Percentiles rank a stretch among this genome's conserved stretches.
Evolutionary conservation across 2,888 invertebrate species (phyloP).

Genomic region (Cecidostiba fungosa): DNA sequence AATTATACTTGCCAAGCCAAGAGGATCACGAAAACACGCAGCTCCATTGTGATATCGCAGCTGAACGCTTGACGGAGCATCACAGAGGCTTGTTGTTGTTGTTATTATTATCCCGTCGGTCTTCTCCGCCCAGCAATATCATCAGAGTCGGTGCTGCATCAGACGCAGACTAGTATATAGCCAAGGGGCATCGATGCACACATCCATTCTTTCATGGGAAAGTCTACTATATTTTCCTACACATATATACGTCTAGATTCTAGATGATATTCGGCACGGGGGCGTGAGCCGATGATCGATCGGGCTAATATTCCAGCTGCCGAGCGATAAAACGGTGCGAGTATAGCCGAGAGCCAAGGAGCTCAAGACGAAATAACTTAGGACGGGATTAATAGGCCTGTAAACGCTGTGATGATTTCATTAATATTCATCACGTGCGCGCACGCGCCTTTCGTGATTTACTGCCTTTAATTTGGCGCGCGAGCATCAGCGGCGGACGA

Average conservation of each 20-base stretch:
- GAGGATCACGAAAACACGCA: not conserved
- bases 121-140: not conserved
- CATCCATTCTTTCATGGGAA: conserved; percentile 7
- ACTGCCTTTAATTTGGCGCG: conserved; percentile 60
- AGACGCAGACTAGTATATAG: not conserved
- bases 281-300: conserved; percentile 75
- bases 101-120: not conserved
- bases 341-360: conserved; percentile 28
- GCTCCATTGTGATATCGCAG: not conserved
- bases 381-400: conserved; percentile 77
- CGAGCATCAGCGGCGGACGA: not conserved
- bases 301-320: conserved; percentile 76
- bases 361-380: conserved; percentile 76
- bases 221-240: not conserved
- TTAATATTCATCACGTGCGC: conserved; percentile 77
- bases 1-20: not conserved
- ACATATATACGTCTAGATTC: not conserved
- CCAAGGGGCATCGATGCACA: conserved; percentile 17
- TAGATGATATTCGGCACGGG: not conserved
- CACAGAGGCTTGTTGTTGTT: not conserved
- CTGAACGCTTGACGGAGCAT: not conserved
- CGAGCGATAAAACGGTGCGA: conserved; percentile 73
- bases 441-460: conserved; percentile 58
- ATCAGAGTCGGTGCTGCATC: not conserved
- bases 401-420: conserved; percentile 78